Evolutionary conservation across 2,113 vertebrate genomes (phyloP).

Genomic region (Rhabdomys dilectus): DNA sequence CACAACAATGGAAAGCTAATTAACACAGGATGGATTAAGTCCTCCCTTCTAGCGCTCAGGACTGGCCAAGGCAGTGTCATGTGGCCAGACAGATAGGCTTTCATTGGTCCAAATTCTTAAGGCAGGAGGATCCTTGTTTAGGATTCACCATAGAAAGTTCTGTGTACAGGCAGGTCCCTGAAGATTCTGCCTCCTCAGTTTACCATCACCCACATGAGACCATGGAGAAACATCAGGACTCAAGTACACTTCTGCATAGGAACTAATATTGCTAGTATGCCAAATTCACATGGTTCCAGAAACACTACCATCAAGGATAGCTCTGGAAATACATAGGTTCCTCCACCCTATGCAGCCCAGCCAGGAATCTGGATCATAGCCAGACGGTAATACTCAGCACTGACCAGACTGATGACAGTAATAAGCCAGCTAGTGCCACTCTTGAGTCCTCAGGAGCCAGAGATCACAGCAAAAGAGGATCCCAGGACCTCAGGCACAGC

Average conservation of each 20-base stretch:
- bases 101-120: neutral
- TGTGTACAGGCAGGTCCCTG: neutral
- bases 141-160: neutral
- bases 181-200: no score
- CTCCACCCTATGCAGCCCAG: neutral
- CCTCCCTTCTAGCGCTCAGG: neutral
- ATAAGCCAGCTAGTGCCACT: neutral
- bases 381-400: neutral
- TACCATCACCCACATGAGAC: neutral
- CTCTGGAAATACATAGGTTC: neutral
- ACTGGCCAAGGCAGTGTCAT: neutral
- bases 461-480: neutral
- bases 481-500: neutral
- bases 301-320: neutral
- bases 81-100: neutral
- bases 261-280: neutral
- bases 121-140: neutral
- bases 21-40: neutral
- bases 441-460: neutral
- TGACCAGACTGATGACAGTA: neutral
- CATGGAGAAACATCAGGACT: fast-evolving
- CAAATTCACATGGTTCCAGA: neutral
- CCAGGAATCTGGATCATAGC: no score
- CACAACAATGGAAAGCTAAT: neutral
- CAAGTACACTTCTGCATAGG: neutral